phyloP scores from a whole-genome alignment of 2,113 vertebrate species.

The Phalacrocorax carbo region DNA sequence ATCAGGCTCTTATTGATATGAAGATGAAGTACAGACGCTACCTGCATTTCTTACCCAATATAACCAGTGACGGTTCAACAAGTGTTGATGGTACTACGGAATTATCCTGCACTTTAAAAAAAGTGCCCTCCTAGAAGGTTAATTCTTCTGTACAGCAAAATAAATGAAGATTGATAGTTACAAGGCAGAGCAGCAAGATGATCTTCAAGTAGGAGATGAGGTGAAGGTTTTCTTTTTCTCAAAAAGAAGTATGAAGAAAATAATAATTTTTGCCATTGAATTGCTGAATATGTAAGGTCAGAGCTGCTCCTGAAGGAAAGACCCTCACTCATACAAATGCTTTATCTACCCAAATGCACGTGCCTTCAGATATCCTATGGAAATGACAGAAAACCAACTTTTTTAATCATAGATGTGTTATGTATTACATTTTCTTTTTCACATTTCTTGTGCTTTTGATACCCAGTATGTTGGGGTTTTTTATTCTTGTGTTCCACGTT shows the following conservation, averaged over 20 bases:
- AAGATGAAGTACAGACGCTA: constrained; percentile 27
- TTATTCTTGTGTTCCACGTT: not conserved
- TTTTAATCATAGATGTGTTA: not conserved
- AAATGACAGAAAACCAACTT: not conserved
- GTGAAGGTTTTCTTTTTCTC: not conserved
- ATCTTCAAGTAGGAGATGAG: not conserved
- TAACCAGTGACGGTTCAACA: not conserved
- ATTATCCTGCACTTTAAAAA: not conserved
- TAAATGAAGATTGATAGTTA: constrained; percentile 26
- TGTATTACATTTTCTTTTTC: not conserved
- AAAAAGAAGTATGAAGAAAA: not conserved
- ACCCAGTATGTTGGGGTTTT: not conserved
- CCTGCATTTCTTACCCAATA: not conserved
- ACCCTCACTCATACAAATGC: not conserved
- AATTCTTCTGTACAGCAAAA: not conserved
- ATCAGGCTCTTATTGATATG: constrained; percentile 48
- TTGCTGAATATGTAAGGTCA: not conserved
- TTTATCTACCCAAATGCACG: not conserved
- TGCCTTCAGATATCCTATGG: not conserved
- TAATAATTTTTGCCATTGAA: not conserved
- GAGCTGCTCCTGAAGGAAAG: not conserved
- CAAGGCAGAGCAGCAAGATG: not conserved
- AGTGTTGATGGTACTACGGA: not conserved
- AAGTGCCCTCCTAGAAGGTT: not conserved
- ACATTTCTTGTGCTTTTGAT: not conserved